These are phyloP conservation scores for Zosterops lateralis DNA, from an alignment of 2,113 vertebrate species.

Conservation along the genomic window DNA sequence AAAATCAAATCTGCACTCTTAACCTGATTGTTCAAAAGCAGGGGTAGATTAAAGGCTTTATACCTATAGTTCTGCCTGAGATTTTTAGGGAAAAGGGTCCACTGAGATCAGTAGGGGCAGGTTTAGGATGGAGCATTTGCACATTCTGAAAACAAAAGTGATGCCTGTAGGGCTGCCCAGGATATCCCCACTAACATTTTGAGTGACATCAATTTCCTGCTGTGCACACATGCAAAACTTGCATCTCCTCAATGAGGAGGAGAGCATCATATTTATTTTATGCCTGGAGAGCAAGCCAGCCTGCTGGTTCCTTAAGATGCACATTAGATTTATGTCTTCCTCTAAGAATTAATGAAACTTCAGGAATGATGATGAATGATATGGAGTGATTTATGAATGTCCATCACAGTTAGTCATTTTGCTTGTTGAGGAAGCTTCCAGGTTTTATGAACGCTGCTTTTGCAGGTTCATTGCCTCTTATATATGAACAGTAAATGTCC, in stretches of 20 bases:
- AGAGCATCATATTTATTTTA: not conserved
- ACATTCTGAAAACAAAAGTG: not conserved
- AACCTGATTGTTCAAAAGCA: not conserved
- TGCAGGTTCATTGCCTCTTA: conserved; percentile 20
- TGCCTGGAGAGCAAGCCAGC: not conserved
- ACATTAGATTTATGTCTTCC: not conserved
- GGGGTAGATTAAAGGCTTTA: not conserved
- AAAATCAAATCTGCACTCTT: not conserved
- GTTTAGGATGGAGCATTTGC: not conserved
- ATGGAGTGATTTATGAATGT: not conserved
- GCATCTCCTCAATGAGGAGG: not conserved
- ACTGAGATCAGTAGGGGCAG: not conserved
- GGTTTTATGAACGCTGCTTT: conserved; percentile 5
- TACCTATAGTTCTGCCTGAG: not conserved
- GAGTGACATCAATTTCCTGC: not conserved
- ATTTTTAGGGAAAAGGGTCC: not conserved
- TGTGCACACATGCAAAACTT: not conserved
- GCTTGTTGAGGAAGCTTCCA: not conserved
- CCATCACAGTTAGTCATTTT: not conserved
- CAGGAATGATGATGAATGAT: conserved; percentile 10
- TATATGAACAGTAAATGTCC: conserved; percentile 21
- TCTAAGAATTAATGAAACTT: conserved; percentile 40
- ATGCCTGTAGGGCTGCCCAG: not conserved
- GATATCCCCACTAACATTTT: not conserved
- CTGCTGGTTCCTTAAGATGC: not conserved